Conservation (phyloP, 2,888 invertebrate species). For the Catocala nupta region DNA sequence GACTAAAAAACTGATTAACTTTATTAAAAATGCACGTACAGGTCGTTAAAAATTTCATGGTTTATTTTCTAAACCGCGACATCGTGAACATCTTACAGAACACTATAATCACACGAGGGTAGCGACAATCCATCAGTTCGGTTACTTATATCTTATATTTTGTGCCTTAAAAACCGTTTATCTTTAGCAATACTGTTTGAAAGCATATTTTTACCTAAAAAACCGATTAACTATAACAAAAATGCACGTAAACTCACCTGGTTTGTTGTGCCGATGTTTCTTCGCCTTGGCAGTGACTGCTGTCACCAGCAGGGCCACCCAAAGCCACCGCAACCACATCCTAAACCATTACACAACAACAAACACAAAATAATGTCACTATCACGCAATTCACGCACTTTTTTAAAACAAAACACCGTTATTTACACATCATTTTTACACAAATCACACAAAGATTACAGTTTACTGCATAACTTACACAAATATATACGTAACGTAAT, state of each 20-base stretch:
- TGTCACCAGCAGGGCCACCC: constrained; percentile 66
- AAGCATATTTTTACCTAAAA: too few species aligned
- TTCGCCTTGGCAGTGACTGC: constrained; percentile 73
- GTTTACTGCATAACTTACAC: background rate
- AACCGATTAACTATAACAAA: too few species aligned
- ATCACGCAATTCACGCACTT: constrained; percentile 42
- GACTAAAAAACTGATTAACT: too few species aligned
- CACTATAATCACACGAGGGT: too few species aligned
- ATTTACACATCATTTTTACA: constrained; percentile 16
- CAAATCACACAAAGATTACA: constrained; percentile 4
- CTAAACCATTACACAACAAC: constrained; percentile 66
- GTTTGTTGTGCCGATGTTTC: constrained; percentile 78
- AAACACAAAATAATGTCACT: constrained; percentile 50
- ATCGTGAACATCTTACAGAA: too few species aligned
- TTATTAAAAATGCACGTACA: too few species aligned
- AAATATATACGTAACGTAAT: background rate
- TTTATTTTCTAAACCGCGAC: too few species aligned
- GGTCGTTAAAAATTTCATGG: too few species aligned
- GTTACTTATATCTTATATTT: too few species aligned
- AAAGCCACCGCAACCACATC: constrained; percentile 69
- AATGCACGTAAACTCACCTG: constrained; percentile 60
- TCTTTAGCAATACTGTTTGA: too few species aligned
- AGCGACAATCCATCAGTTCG: too few species aligned
- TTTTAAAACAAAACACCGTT: constrained; percentile 37
- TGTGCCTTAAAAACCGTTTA: too few species aligned